These are phyloP conservation scores for Minunthozetes semirufus DNA, from an alignment of 2,888 invertebrate species.

Conservation along the genomic window DNA sequence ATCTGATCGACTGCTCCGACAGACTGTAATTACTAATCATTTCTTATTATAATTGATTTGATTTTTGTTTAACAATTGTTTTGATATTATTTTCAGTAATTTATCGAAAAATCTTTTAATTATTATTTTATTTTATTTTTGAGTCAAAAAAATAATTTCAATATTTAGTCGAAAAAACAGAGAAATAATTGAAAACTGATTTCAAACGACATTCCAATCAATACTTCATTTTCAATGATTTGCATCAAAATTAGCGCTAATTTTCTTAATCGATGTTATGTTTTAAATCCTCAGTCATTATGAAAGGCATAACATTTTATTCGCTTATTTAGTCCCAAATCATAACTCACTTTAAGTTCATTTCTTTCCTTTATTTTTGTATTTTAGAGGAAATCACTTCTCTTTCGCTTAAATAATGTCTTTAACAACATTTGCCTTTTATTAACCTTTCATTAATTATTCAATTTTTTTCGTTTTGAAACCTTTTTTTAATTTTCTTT, in stretches of 20 bases:
- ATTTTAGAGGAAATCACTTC: no score
- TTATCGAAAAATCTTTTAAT: not conserved
- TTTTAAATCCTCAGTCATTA: no score
- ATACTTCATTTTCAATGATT: not conserved
- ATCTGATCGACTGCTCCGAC: conserved; percentile 3
- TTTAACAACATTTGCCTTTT: no score
- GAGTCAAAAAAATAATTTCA: not conserved
- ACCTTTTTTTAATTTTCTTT: not conserved
- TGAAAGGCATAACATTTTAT: no score
- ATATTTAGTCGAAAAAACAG: not conserved
- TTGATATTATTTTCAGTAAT: not conserved
- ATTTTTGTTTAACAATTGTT: not conserved
- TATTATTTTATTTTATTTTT: not conserved
- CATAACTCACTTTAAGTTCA: no score
- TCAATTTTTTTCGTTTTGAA: not conserved
- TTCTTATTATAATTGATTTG: not conserved
- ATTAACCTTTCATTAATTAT: no score
- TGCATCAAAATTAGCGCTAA: not conserved
- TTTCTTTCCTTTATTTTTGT: no score
- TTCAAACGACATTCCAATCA: not conserved
- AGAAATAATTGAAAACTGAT: not conserved
- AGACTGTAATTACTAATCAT: not conserved
- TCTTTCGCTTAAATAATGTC: no score
- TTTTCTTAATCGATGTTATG: not conserved
- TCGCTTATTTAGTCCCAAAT: no score